Evolutionary conservation across 2,888 invertebrate genomes (phyloP).

Genomic region (Nymphalis c-album): DNA sequence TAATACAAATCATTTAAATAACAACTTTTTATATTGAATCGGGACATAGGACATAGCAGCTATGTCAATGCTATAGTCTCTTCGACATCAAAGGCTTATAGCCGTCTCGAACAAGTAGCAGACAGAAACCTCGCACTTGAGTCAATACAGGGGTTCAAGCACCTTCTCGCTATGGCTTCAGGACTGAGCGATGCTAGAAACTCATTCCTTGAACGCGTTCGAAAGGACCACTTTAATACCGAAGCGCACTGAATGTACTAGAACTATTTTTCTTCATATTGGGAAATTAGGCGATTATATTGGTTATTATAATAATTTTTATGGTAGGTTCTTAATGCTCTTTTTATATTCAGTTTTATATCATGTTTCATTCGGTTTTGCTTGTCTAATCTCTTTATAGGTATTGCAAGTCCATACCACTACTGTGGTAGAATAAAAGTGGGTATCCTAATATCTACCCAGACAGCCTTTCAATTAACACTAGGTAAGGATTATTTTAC

Average conservation of each 20-base stretch:
- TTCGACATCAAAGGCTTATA: slow-evolving; percentile 45
- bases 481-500: no score
- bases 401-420: no score
- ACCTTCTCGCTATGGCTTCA: slow-evolving; percentile 63
- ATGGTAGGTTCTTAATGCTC: no score
- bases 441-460: no score
- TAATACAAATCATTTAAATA: background rate
- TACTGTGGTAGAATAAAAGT: no score
- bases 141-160: slow-evolving; percentile 64
- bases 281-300: no score
- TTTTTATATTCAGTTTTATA: no score
- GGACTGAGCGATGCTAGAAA: slow-evolving; percentile 33
- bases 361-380: no score
- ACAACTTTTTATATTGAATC: slow-evolving; percentile 4
- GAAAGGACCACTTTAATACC: slow-evolving; percentile 25
- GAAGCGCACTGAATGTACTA: background rate
- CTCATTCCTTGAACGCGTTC: slow-evolving; percentile 27
- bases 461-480: no score
- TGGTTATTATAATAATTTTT: no score
- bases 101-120: slow-evolving; percentile 34
- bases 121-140: slow-evolving; percentile 67
- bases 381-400: no score
- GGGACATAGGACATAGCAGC: slow-evolving; percentile 26
- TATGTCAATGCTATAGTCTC: slow-evolving; percentile 39
- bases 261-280: no score